Evolutionary conservation across 2,113 vertebrate genomes (phyloP), one percentile per base, ranked within the genome.

Genomic region (Pseudorasbora parva): DNA sequence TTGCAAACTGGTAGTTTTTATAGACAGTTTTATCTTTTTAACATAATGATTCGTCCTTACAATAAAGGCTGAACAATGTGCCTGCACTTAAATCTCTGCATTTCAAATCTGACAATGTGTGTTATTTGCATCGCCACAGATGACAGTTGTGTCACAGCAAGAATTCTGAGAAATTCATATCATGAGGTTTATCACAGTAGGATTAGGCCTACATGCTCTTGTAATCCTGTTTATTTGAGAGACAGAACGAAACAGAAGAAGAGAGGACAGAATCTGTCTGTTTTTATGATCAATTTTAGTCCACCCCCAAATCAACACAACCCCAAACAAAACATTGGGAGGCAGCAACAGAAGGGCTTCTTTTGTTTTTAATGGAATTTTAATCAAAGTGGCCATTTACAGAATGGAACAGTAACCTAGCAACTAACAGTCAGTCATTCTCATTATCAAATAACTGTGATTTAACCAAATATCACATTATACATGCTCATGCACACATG

Each of bases 361-460:
- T 60, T 60, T 78, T 78, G 37, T 71, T 78, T 78, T 60, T 45
- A 78, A 60, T 45, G 37, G 76, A 60, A 45, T 78, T 78, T 78
- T 37, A 60, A 78, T 60, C 37, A 78, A 78, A 45, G 54, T 59
- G 75, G 54, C 30, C 27, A 77, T 43, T 78, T 78, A 78, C 54
- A 60, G 54, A 59, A 78, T 59, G 21, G 14, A 78, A 60, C 54
- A 59, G 76, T 78, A 78, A 78, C 75, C 75, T 78, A 78, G 75
- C 75, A 78, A 78, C 75, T 78, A 78, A 60, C 75, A 78, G 21
- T 43, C 76, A 45, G 37, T 78, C 56, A 15, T 60, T 25, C n/a
- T 60, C 56, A 78, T 78, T 45, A 78, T 45, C 12, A 19, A 25
- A 5, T 78, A 57, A 60, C 37, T 78, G 51, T 37, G n/a, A n/a